Evolutionary conservation across 2,797 vertebrate genomes (phyloP).

Genomic region (Urocyon cinereoargenteus): DNA sequence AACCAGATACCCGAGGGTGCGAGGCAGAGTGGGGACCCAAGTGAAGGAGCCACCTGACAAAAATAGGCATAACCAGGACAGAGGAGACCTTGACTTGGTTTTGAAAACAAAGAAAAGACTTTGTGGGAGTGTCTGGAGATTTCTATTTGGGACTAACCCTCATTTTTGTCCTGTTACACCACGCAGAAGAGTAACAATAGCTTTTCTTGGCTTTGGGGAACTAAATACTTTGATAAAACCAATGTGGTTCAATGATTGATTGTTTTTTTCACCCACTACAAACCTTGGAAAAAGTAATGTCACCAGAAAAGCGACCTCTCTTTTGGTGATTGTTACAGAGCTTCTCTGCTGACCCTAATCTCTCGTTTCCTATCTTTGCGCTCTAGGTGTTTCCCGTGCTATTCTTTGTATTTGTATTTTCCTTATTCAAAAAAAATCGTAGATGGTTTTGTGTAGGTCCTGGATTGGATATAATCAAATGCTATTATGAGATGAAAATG

Average conservation of each 20-base stretch:
- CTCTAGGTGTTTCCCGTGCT: neutral
- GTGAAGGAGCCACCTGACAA: neutral
- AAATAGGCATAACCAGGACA: rapidly evolving
- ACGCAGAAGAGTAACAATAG: neutral
- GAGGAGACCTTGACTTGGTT: neutral
- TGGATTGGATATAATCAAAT: neutral
- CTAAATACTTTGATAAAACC: neutral
- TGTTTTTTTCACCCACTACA: neutral
- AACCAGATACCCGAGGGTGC: rapidly evolving
- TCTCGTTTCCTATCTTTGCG: neutral
- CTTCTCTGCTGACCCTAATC: neutral
- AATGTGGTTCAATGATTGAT: neutral
- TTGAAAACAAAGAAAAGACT: neutral
- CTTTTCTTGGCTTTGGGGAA: neutral
- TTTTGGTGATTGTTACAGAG: neutral
- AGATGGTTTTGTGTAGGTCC: neutral
- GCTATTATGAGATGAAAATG: neutral
- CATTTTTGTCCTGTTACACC: neutral
- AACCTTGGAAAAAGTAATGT: neutral
- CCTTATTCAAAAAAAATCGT: neutral
- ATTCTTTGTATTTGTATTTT: neutral
- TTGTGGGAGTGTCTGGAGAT: neutral
- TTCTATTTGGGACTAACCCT: neutral
- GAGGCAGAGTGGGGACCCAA: neutral
- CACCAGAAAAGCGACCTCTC: rapidly evolving